These are phyloP conservation scores for Napeogenes sylphis DNA, from an alignment of 2,888 invertebrate species.

Conservation along the genomic window DNA sequence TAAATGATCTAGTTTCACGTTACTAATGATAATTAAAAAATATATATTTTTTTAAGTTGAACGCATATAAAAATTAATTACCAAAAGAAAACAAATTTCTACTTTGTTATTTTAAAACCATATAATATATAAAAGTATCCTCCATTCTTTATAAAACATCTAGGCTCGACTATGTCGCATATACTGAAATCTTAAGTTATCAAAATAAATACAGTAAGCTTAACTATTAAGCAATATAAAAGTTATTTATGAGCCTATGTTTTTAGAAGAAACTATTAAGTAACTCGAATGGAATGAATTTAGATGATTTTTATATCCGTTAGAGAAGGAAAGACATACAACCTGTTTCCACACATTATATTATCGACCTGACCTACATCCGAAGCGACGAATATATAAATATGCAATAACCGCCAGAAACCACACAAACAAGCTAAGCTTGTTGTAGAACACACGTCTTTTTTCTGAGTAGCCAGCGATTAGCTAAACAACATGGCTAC, in stretches of 20 bases:
- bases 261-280: slow-evolving; percentile 48
- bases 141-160: no score
- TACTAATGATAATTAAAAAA: slow-evolving; percentile 9
- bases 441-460: slow-evolving; percentile 62
- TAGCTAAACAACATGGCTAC: slow-evolving; percentile 74
- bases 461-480: slow-evolving; percentile 65
- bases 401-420: slow-evolving; percentile 56
- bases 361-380: slow-evolving; percentile 45
- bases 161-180: no score
- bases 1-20: slow-evolving; percentile 22
- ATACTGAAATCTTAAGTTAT: no score
- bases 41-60: neutral
- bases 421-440: slow-evolving; percentile 65
- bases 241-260: slow-evolving; percentile 41
- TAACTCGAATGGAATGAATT: slow-evolving; percentile 63
- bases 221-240: slow-evolving; percentile 36
- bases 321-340: slow-evolving; percentile 58
- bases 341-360: slow-evolving; percentile 24
- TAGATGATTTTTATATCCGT: slow-evolving; percentile 56
- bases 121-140: no score
- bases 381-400: slow-evolving; percentile 68
- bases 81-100: no score
- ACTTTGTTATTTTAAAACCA: no score
- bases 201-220: slow-evolving; percentile 6
- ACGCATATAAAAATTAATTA: no score